Base-by-base conservation (phyloP, 2,888 invertebrate genomes). In the Cosmia pyralina region DNA sequence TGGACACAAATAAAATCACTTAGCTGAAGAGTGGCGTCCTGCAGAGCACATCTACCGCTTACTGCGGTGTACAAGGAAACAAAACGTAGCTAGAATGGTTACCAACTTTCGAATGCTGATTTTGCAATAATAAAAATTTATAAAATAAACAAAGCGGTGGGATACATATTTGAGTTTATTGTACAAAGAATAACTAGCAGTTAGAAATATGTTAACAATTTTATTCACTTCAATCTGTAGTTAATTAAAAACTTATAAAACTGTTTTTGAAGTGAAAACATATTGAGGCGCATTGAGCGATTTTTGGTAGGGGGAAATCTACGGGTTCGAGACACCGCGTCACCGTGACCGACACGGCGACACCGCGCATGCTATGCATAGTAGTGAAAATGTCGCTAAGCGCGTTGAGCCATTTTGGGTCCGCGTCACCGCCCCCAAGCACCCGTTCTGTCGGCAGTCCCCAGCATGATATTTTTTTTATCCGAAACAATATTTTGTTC, bases 1-100 rank as follows among this genome's bases (percentile, higher is more conserved):
- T 95, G 95, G 94, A 93, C 96, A 94, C 95, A 95, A 96, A 96
- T 95, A 95, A 96, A 96, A 95, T 96, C 96, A 96, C 96, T 96
- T 96, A 96, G 94, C 88, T 86, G 90, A 87, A 85, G 94, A 95
- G 95, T 95, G 96, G 96, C 93, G 90, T 92, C 96, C 95, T 92
- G 94, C 89, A 85, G 96, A 76, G 96, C 88, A 84, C 93, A 92
- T 93, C 93, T 92, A 93, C 93, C 90, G 91, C 93, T 92, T 81
- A 90, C 93, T 89, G 91, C 68, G 84, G 85, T 77, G 48, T 68
- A 84, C 88, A 87, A 79, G 81, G 90, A 88, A 77, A 85, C 81
- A 81, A 77, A 82, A 82, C 64, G 57, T 41, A 66, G n/a, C 88
- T 87, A 75, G 88, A 88, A 84, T 67, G 63, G 81, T 70, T 75